phyloP scores from a whole-genome alignment of 2,797 vertebrate genomes.

The Mormyrus proboscirostris region DNA sequence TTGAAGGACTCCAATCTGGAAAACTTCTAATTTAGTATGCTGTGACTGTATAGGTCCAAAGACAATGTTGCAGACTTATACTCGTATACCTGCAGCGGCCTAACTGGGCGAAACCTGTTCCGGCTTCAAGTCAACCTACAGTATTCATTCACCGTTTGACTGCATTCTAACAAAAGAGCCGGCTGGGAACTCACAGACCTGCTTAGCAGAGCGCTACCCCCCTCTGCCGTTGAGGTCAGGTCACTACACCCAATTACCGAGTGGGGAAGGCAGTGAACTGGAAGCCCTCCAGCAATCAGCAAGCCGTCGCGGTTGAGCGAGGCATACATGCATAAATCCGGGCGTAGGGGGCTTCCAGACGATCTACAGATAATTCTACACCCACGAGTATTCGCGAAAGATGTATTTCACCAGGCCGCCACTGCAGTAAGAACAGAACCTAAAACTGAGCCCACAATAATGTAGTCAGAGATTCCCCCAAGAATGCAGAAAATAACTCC shows the following conservation, averaged over 20 bases:
- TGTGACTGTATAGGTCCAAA: not conserved
- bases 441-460: not conserved
- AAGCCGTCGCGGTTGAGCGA: constrained; percentile 8
- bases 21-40: not conserved
- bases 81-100: not conserved
- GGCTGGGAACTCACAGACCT: not conserved
- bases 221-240: not conserved
- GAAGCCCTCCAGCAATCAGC: constrained; percentile 1
- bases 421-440: not conserved
- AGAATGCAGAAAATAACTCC: not conserved
- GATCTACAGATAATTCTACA: constrained; percentile 10
- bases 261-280: not conserved
- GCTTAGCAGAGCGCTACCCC: not conserved
- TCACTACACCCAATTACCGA: constrained; percentile 1
- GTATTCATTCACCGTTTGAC: not conserved
- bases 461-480: not conserved
- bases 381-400: not conserved
- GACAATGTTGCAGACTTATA: not conserved
- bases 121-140: not conserved
- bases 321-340: not conserved
- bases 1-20: not conserved
- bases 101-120: not conserved
- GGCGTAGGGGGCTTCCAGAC: not conserved
- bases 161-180: not conserved
- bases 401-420: not conserved